phyloP scores from a whole-genome alignment of 2,888 invertebrate species.

The Noctua comes region DNA sequence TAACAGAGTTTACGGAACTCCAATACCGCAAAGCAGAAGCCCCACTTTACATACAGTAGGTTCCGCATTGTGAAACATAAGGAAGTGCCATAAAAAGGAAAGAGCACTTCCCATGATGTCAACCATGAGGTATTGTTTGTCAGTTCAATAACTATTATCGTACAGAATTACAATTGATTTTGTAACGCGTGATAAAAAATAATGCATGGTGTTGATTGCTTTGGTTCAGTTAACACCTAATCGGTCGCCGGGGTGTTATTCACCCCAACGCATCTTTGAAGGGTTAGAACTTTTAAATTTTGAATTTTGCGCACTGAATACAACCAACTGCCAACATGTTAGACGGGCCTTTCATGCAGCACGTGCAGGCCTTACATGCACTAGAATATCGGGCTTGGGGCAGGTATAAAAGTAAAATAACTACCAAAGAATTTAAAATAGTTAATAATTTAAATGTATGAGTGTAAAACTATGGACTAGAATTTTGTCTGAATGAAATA shows the following conservation, averaged over 20 bases:
- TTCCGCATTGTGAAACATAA: conserved; percentile 59
- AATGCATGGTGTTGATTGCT: neutral
- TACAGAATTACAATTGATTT: conserved; percentile 22
- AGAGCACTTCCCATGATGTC: conserved; percentile 42
- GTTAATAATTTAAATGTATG: too few relatives aligned
- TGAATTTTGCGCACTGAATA: too few relatives aligned
- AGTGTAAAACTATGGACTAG: too few relatives aligned
- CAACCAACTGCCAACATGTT: too few relatives aligned
- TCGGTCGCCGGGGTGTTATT: neutral
- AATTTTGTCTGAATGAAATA: too few relatives aligned
- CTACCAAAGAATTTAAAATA: too few relatives aligned
- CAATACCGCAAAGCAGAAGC: conserved; percentile 27
- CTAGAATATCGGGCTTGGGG: too few relatives aligned
- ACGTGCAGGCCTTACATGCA: too few relatives aligned
- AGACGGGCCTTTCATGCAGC: too few relatives aligned
- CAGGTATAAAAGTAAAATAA: too few relatives aligned
- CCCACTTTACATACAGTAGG: conserved; percentile 43
- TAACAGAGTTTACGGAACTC: conserved; percentile 34
- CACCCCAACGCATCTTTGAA: neutral
- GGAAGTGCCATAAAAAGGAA: conserved; percentile 53
- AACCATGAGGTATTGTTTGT: conserved; percentile 26
- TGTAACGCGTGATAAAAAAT: neutral
- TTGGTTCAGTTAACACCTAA: neutral
- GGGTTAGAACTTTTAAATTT: neutral
- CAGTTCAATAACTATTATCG: conserved; percentile 36